Evolutionary conservation across 2,888 invertebrate species (phyloP).

Genomic region (Tetropium fuscum): DNA sequence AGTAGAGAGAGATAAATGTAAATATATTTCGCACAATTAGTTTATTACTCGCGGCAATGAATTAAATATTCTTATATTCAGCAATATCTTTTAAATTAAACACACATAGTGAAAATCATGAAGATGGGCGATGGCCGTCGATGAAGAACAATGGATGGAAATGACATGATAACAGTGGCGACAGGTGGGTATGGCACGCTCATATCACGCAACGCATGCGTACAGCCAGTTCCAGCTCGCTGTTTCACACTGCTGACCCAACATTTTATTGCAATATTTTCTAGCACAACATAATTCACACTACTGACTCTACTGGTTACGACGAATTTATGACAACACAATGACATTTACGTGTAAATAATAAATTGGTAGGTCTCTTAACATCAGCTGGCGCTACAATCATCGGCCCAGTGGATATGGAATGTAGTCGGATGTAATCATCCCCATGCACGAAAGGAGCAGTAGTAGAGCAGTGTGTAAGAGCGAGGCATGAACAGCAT

Average conservation of each 20-base stretch:
- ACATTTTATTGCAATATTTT: constrained; percentile 25
- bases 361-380: constrained; percentile 22
- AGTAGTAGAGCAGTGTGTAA: constrained; percentile 58
- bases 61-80: constrained; percentile 57
- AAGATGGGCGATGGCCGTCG: constrained; percentile 45
- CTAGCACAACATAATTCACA: constrained; percentile 31
- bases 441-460: constrained; percentile 36
- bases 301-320: constrained; percentile 48
- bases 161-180: constrained; percentile 50
- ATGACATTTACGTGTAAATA: constrained; percentile 31
- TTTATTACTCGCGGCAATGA: constrained; percentile 37
- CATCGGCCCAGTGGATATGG: constrained; percentile 50
- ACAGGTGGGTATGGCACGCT: constrained; percentile 66
- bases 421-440: constrained; percentile 51
- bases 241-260: constrained; percentile 58
- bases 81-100: constrained; percentile 62
- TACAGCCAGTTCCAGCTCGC: constrained; percentile 60
- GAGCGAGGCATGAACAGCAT: constrained; percentile 59
- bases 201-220: constrained; percentile 64
- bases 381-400: constrained; percentile 33
- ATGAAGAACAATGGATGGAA: constrained; percentile 48
- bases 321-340: constrained; percentile 37
- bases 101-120: constrained; percentile 55
- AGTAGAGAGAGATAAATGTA: constrained; percentile 59
- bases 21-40: constrained; percentile 58